Conservation (phyloP, 2,113 vertebrate genomes). For the Strix aluco region DNA sequence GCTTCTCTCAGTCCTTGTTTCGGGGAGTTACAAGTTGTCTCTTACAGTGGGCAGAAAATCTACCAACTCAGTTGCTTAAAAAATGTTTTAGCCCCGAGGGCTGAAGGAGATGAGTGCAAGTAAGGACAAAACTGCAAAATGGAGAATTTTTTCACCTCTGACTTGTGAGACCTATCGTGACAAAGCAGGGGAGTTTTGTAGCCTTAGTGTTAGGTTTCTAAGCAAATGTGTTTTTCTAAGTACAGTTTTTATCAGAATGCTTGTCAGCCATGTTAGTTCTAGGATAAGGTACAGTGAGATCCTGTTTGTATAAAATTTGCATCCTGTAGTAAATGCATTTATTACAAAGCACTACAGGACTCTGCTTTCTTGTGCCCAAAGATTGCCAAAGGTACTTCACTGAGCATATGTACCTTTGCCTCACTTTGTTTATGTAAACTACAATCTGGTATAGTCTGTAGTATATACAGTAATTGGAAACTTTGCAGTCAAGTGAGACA, state of each 20-base stretch:
- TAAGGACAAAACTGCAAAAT: background rate
- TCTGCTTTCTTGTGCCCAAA: background rate
- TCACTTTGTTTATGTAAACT: background rate
- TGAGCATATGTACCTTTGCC: background rate
- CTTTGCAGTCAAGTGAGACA: too few relatives aligned
- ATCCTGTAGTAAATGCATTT: background rate
- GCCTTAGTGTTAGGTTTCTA: background rate
- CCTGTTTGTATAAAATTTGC: background rate
- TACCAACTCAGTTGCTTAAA: background rate
- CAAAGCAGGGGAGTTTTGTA: background rate
- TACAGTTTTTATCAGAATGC: background rate
- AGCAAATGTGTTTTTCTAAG: background rate
- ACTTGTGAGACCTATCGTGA: background rate
- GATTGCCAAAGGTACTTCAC: background rate
- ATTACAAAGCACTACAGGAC: background rate
- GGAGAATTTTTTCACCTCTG: background rate
- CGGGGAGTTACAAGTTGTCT: too few relatives aligned
- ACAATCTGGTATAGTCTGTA: background rate
- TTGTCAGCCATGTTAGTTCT: background rate
- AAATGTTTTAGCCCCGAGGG: background rate
- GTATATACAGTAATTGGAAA: background rate
- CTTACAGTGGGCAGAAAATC: background rate
- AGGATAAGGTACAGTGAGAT: background rate
- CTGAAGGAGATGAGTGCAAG: background rate
- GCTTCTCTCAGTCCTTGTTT: too few relatives aligned